phyloP scores from a whole-genome alignment of 2,113 vertebrate genomes.

The Pseudolaguvia tuberculata region DNA sequence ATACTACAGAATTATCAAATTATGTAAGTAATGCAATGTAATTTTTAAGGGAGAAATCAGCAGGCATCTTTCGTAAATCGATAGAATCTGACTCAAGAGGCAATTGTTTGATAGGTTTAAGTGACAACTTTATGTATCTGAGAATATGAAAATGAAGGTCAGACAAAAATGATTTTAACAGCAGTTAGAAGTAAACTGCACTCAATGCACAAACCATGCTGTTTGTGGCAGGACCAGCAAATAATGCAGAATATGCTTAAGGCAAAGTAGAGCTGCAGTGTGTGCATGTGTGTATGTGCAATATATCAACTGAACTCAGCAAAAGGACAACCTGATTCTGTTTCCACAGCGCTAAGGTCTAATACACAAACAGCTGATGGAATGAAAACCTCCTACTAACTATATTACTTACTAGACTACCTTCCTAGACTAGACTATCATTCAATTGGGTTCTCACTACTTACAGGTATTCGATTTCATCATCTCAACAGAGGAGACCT shows the following conservation, averaged over 20 bases:
- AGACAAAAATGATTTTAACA: constrained; percentile 7
- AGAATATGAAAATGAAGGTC: constrained; percentile 16
- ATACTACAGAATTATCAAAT: too few species aligned
- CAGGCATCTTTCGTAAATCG: constrained; percentile 19
- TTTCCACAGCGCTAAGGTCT: background rate
- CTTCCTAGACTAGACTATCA: too few species aligned
- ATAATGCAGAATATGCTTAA: background rate
- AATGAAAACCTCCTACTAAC: background rate
- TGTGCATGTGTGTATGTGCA: background rate
- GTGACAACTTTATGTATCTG: constrained; percentile 16
- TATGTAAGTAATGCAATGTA: too few species aligned
- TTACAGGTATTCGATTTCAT: too few species aligned
- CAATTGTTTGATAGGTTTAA: background rate
- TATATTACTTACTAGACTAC: too few species aligned
- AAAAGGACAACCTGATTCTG: constrained; percentile 11
- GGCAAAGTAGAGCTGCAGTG: background rate
- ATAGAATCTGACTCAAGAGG: constrained; percentile 28
- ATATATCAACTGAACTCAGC: constrained; percentile 15
- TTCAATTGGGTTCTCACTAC: too few species aligned
- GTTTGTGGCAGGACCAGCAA: constrained; percentile 6
- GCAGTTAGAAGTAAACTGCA: constrained; percentile 21
- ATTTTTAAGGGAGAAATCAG: background rate
- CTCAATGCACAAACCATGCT: constrained; percentile 8
- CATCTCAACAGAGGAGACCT: too few species aligned
- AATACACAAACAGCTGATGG: constrained; percentile 9